phyloP scores from a whole-genome alignment of 2,888 invertebrate species.

The Eristalis intricaria region DNA sequence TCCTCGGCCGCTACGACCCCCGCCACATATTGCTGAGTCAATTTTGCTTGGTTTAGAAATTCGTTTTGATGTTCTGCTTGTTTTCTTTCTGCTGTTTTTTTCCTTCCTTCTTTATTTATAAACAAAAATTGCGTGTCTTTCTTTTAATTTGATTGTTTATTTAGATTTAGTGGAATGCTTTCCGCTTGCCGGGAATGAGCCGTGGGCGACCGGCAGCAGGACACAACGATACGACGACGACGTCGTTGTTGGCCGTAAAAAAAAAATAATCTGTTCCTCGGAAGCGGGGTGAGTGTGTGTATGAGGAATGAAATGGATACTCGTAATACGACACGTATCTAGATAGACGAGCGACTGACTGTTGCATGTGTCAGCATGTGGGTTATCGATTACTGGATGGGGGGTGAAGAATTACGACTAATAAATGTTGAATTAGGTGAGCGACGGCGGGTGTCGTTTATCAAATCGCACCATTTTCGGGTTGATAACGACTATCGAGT shows the following conservation, averaged over 20 bases:
- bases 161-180: slow-evolving; percentile 42
- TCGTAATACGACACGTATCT: neutral
- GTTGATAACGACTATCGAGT: slow-evolving; percentile 26
- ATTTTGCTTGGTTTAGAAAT: slow-evolving; percentile 22
- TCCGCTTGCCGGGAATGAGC: neutral
- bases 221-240: neutral
- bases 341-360: neutral
- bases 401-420: neutral
- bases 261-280: neutral
- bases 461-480: slow-evolving; percentile 48
- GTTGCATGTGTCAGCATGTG: neutral
- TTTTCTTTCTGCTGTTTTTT: neutral
- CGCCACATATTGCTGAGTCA: slow-evolving; percentile 52
- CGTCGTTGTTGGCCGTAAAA: neutral
- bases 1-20: slow-evolving; percentile 2
- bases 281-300: neutral
- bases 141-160: slow-evolving; percentile 45
- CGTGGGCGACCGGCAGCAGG: neutral
- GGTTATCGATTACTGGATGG: neutral
- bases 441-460: slow-evolving; percentile 21
- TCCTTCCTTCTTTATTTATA: slow-evolving; percentile 19
- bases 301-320: neutral
- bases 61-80: slow-evolving; percentile 14
- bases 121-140: slow-evolving; percentile 54
- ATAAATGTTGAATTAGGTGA: slow-evolving; percentile 22